Evolutionary conservation across 2,113 vertebrate genomes (phyloP).

Genomic region (Pomatostomus ruficeps): DNA sequence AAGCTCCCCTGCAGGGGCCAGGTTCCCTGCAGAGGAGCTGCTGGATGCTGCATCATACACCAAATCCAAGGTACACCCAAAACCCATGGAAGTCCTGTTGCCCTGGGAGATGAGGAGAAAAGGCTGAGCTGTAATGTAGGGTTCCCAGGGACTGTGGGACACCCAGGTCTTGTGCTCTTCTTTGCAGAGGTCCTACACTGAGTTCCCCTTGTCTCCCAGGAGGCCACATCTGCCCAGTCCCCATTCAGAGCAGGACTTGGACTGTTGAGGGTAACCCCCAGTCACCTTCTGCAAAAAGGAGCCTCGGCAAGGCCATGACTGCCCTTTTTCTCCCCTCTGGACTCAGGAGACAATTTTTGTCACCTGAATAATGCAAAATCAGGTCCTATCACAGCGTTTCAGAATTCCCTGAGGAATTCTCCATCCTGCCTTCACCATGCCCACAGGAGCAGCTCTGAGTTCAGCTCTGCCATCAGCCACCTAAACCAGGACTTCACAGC

Average conservation of each 20-base stretch:
- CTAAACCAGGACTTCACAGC: neutral
- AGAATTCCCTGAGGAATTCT: neutral
- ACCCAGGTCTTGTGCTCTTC: accelerated
- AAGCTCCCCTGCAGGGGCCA: neutral
- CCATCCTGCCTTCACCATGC: neutral
- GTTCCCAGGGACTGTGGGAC: neutral
- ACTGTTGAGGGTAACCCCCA: neutral
- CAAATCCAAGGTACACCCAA: neutral
- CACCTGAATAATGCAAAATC: neutral
- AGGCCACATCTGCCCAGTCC: neutral
- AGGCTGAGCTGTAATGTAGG: neutral
- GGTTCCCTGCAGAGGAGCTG: neutral
- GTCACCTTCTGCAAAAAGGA: neutral
- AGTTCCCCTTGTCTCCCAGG: neutral
- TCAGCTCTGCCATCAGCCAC: neutral
- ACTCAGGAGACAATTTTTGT: neutral
- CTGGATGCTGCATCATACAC: neutral
- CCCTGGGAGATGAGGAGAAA: neutral
- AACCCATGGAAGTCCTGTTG: accelerated
- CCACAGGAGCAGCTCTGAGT: neutral
- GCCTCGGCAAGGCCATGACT: accelerated
- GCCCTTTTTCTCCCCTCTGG: neutral
- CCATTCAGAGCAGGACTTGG: neutral
- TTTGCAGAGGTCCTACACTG: neutral
- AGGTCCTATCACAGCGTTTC: neutral